A percentile compares a stretch with the other conserved stretches of the same genome.
Evolutionary conservation across 2,113 vertebrate species (phyloP).

Genomic region (Andinoacara biseriatus): DNA sequence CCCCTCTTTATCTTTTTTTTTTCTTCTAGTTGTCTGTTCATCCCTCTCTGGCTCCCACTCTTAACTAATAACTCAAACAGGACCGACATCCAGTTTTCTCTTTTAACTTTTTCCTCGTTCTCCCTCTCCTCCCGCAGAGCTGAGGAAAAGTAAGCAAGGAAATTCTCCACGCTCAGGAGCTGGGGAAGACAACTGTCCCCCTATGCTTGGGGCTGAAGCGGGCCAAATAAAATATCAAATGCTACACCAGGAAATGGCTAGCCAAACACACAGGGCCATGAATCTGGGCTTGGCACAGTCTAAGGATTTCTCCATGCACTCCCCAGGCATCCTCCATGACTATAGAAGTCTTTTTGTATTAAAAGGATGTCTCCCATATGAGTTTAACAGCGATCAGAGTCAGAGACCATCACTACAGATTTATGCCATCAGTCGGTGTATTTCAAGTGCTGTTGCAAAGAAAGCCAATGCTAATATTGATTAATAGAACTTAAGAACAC

Average conservation of each 20-base stretch:
- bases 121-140: slow-evolving; percentile 52
- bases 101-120: slow-evolving; percentile 6
- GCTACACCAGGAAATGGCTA: slow-evolving; percentile 88
- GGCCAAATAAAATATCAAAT: slow-evolving; percentile 92
- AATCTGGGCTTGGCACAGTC: slow-evolving; percentile 83
- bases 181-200: slow-evolving; percentile 88
- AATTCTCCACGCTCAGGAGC: slow-evolving; percentile 81
- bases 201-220: slow-evolving; percentile 81
- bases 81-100: slow-evolving; percentile 39
- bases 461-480: slow-evolving; percentile 2
- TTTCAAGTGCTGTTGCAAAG: not conserved
- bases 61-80: slow-evolving; percentile 55
- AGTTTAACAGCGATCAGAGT: slow-evolving; percentile 84
- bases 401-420: slow-evolving; percentile 72
- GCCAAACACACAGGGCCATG: slow-evolving; percentile 89
- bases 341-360: slow-evolving; percentile 89
- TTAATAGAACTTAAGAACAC: not conserved
- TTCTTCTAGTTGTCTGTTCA: slow-evolving; percentile 22
- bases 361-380: slow-evolving; percentile 82
- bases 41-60: slow-evolving; percentile 27
- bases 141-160: slow-evolving; percentile 87
- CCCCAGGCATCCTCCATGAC: slow-evolving; percentile 82
- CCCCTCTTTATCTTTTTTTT: slow-evolving; percentile 16
- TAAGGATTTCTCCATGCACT: slow-evolving; percentile 84
- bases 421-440: slow-evolving; percentile 1